phyloP scores from a whole-genome alignment of 2,797 vertebrate genomes.

The Myotis myotis region DNA sequence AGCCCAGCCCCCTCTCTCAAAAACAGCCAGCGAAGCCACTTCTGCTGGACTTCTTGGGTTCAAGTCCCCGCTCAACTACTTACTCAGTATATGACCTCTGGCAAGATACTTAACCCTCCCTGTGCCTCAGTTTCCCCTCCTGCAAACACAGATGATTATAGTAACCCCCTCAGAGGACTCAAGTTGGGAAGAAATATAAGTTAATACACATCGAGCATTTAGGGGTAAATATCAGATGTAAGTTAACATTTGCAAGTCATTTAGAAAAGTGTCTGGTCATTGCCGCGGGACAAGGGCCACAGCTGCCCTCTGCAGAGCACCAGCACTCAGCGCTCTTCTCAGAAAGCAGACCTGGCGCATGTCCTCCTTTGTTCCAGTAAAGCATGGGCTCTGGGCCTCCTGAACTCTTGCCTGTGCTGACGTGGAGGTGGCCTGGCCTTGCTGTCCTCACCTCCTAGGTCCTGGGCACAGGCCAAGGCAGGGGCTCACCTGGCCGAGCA shows the following conservation, averaged over 20 bases:
- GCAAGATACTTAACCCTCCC: not conserved
- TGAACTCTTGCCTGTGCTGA: not conserved
- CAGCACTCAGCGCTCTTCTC: not conserved
- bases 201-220: accelerated
- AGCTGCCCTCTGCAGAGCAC: no score
- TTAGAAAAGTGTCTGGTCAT: not conserved
- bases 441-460: not conserved
- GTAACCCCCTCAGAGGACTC: not conserved
- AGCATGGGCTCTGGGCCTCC: not conserved
- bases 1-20: not conserved
- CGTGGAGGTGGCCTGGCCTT: not conserved
- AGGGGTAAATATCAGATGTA: not conserved
- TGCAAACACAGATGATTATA: not conserved
- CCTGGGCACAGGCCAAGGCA: not conserved
- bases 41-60: not conserved
- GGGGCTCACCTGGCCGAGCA: no score
- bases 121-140: not conserved
- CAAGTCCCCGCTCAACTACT: not conserved
- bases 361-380: not conserved
- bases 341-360: not conserved
- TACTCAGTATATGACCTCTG: not conserved
- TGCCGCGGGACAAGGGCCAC: not conserved
- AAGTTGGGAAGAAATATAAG: not conserved
- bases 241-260: not conserved
- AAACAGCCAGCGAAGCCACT: not conserved